Evolutionary conservation across 2,797 vertebrate species (phyloP).

Genomic region (Lycodopsis pacificus): DNA sequence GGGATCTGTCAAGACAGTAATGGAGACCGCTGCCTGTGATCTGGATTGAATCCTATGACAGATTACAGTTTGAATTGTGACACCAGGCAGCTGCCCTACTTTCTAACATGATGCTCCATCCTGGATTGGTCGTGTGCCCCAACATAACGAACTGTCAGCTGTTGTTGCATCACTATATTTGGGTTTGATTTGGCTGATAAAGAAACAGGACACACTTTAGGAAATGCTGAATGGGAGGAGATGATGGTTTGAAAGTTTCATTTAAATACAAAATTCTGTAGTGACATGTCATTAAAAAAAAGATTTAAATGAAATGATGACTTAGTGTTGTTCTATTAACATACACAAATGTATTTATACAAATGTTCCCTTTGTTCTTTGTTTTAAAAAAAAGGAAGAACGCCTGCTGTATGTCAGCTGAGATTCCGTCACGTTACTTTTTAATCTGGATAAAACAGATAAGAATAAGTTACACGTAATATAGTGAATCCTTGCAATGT

Average conservation of each 20-base stretch:
- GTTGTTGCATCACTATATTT: not conserved
- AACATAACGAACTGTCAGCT: not conserved
- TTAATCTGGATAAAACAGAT: conserved; percentile 32
- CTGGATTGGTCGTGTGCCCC: not conserved
- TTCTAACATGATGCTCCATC: not conserved
- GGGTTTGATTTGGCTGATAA: not conserved
- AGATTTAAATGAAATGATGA: not conserved
- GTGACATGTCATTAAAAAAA: not conserved
- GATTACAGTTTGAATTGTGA: not conserved
- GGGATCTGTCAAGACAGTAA: not conserved
- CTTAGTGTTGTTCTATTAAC: not conserved
- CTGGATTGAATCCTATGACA: not conserved
- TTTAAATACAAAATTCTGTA: not conserved
- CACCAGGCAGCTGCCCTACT: not conserved
- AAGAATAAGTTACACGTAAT: conserved; percentile 7
- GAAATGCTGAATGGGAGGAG: not conserved
- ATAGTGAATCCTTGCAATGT: conserved; percentile 22
- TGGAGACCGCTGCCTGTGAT: not conserved
- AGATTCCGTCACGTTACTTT: conserved; percentile 7
- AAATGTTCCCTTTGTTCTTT: not conserved
- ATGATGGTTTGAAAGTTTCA: not conserved
- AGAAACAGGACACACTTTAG: not conserved
- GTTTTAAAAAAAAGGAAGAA: not conserved
- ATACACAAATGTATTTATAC: not conserved
- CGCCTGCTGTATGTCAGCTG: not conserved